Evolutionary conservation across 2,888 invertebrate genomes (phyloP), one percentile per base, ranked within the genome.

Genomic region (Slavum lentiscoides): DNA sequence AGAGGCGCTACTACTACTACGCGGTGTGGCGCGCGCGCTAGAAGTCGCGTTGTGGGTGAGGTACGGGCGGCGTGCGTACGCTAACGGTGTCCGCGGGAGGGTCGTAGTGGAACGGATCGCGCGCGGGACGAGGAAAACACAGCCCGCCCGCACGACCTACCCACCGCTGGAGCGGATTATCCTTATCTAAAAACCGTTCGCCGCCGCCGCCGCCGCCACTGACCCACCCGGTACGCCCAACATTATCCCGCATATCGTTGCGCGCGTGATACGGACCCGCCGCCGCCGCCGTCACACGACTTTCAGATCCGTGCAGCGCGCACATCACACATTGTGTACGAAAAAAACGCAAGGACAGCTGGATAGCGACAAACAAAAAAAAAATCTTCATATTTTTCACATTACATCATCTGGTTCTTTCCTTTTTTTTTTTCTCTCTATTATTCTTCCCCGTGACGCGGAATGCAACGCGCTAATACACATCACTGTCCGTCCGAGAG

Each of bases 161-260:
- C 73, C 53, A 9, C 49, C 59, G 43, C 7, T 64, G 66, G 66
- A 80, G 64, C 72, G 80, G 80, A 80, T 80, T 80, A 80, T 80
- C 80, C 77, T 70, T 70, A 77, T 77, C 77, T 69, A 55, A 77
- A 77, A 69, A 70, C 70, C 37, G 69, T 77, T 69, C 30, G 49
- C 59, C 59, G 62, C 43, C 9, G 43, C 3, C 39, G n/a, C 72
- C 74, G 30, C 62, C 30, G 21, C 62, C 69, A 70, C 77, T 70
- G 80, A 80, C 70, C 77, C 70, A 17, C 80, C 64, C 55, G 72
- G 49, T 30, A 15, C 68, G 23, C 68, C 59, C 75, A 30, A 68
- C 49, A 30, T 76, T 76, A 59, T 76, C 67, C 74, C 43, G 30
- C 4, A 30, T 30, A 30, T 30, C 30, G 30, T 30, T 30, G 43